These are phyloP conservation scores for Pseudachorutes palmiensis DNA, from an alignment of 1,140 invertebrate species.

Conservation along the genomic window DNA sequence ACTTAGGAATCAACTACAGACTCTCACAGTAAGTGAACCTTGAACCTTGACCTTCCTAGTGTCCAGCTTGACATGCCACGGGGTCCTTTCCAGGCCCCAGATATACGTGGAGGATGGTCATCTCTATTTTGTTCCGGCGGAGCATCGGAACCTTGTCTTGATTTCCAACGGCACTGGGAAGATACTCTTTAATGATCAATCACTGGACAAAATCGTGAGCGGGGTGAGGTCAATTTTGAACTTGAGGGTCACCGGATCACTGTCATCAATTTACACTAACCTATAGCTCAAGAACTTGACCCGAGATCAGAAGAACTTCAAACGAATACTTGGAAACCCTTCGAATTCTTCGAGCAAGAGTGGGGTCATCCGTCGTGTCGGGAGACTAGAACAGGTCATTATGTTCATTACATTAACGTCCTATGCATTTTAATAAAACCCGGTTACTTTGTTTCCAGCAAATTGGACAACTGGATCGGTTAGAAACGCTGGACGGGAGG, in stretches of 20 bases:
- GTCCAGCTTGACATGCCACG: conserved; percentile 28
- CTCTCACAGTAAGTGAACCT: conserved; percentile 2
- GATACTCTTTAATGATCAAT: conserved; percentile 32
- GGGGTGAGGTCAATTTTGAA: conserved; percentile 25
- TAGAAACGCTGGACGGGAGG: conserved; percentile 26
- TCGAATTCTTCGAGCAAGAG: conserved; percentile 15
- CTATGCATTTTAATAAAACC: no score
- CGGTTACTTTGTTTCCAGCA: conserved; percentile 10
- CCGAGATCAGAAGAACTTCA: conserved; percentile 22
- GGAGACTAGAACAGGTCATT: conserved; percentile 16
- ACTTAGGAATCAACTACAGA: conserved; percentile 1
- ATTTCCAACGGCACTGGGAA: conserved; percentile 32
- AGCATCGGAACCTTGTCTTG: conserved; percentile 30
- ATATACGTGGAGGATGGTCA: conserved; percentile 33
- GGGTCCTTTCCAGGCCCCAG: conserved; percentile 26
- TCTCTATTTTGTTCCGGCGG: conserved; percentile 31
- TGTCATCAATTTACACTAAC: background rate
- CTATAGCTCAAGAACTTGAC: conserved; percentile 28
- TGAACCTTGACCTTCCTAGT: conserved; percentile 7
- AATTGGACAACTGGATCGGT: conserved; percentile 12
- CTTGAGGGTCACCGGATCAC: background rate
- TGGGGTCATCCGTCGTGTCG: background rate
- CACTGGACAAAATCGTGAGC: conserved; percentile 22
- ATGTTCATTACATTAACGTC: no score
- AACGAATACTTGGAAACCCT: conserved; percentile 29